phyloP scores from a whole-genome alignment of 2,888 invertebrate genomes.

The Cepaea hortensis region DNA sequence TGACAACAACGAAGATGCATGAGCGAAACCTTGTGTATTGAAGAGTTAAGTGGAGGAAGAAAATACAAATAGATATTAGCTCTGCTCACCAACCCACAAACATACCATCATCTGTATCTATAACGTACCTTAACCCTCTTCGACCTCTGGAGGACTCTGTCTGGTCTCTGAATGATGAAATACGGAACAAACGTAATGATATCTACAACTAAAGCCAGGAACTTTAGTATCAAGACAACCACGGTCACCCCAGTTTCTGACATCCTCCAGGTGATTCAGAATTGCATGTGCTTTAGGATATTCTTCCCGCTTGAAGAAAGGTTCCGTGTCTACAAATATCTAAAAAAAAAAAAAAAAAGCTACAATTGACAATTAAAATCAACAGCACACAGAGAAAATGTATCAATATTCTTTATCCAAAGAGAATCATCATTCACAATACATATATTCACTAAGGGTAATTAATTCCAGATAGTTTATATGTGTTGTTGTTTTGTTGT shows the following conservation, averaged over 20 bases:
- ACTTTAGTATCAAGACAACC: slow-evolving; percentile 67
- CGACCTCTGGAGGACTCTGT: slow-evolving; percentile 60
- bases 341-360: background rate
- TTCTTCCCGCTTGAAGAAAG: background rate
- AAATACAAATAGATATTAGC: no score
- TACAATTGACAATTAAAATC: background rate
- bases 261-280: slow-evolving; percentile 40
- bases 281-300: background rate
- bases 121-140: slow-evolving; percentile 67
- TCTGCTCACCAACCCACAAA: no score
- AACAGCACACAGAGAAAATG: background rate
- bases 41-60: no score
- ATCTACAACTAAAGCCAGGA: slow-evolving; percentile 85
- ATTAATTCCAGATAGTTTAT: no score
- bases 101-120: background rate
- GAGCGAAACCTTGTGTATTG: no score
- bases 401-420: no score
- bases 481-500: no score
- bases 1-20: no score
- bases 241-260: slow-evolving; percentile 58
- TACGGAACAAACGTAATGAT: slow-evolving; percentile 93
- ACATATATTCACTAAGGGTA: no score
- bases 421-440: no score
- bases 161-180: slow-evolving; percentile 85
- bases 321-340: background rate